Evolutionary conservation across 2,888 invertebrate species (phyloP), one percentile per base, ranked within the genome.

Genomic region (Dendrolimus houi): DNA sequence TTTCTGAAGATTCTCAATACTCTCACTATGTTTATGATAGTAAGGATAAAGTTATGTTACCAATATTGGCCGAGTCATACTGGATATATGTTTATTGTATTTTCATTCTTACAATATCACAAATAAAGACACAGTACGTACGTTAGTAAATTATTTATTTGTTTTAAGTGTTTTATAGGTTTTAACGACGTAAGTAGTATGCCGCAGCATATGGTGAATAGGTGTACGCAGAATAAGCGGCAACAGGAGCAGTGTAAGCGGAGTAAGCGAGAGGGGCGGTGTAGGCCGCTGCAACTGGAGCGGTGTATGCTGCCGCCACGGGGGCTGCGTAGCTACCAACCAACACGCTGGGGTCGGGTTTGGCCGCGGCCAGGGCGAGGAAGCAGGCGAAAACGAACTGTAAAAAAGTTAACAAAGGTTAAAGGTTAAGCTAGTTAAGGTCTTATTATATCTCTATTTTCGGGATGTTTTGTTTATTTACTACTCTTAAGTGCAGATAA

Each of bases 281-380:
- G 61, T 92, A 87, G 58, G 87, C 90, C 60, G 91, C 79, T 64
- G 81, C 79, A 0, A 83, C 68, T 59, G 86, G 87, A 1, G 75
- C 72, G 40, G 73, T 70, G 66, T 76, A 76, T 47, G 75, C 74
- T 1, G 75, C 61, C n/a, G 71, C 72, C 29, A 66, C 55, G n/a
- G 66, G 65, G 6, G 75, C 73, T 10, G 81, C 70, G 65, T 76
- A 76, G 3, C 73, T 70, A 41, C 69, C 65, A 58, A 70, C 69
- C 41, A 72, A 53, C 42, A 81, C 63, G 41, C 79, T 74, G 13
- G 84, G 79, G 53, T 73, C 68, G 54, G 70, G 69, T 7, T 67
- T 67, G 52, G 68, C 68, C 52, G 62, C 62, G 1, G 67, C 67
- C 56, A 81, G 57, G 56, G 80, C 83, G 72, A 85, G 57, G 66